These are phyloP conservation scores for Vanacampus margaritifer DNA, from an alignment of 2,113 vertebrate genomes.

Conservation along the genomic window DNA sequence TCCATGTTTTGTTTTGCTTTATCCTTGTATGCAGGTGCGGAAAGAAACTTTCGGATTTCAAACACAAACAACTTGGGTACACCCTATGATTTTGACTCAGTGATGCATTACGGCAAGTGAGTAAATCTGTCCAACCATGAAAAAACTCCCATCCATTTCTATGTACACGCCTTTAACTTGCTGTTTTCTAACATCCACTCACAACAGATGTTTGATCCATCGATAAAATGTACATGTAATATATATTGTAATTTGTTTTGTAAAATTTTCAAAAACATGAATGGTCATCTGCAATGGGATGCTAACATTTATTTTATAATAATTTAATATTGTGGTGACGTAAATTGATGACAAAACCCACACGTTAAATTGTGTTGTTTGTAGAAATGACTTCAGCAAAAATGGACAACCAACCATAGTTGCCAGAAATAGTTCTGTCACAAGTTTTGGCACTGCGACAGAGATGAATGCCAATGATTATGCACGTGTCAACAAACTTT, in stretches of 20 bases:
- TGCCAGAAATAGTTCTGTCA: constrained; percentile 10
- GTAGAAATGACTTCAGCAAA: constrained; percentile 42
- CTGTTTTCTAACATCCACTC: not conserved
- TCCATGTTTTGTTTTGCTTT: not conserved
- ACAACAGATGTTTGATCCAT: not conserved
- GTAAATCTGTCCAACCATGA: not conserved
- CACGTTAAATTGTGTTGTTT: not conserved
- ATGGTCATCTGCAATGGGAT: too few relatives aligned
- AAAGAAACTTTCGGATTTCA: constrained; percentile 12
- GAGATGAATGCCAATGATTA: constrained; percentile 50
- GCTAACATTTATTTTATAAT: not conserved
- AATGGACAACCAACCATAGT: constrained; percentile 37
- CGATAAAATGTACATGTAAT: not conserved
- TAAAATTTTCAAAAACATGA: too few relatives aligned
- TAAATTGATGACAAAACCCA: not conserved
- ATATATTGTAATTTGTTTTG: too few relatives aligned
- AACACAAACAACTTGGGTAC: constrained; percentile 57
- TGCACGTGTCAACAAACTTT: constrained; percentile 48
- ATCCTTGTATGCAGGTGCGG: constrained; percentile 4
- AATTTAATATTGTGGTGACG: not conserved
- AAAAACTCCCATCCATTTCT: not conserved
- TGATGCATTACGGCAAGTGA: constrained; percentile 67
- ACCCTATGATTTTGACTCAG: constrained; percentile 53
- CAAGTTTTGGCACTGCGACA: not conserved
- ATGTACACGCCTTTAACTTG: too few relatives aligned